These are phyloP conservation scores for Lysandra coridon DNA, from an alignment of 2,888 invertebrate species.

Conservation along the genomic window DNA sequence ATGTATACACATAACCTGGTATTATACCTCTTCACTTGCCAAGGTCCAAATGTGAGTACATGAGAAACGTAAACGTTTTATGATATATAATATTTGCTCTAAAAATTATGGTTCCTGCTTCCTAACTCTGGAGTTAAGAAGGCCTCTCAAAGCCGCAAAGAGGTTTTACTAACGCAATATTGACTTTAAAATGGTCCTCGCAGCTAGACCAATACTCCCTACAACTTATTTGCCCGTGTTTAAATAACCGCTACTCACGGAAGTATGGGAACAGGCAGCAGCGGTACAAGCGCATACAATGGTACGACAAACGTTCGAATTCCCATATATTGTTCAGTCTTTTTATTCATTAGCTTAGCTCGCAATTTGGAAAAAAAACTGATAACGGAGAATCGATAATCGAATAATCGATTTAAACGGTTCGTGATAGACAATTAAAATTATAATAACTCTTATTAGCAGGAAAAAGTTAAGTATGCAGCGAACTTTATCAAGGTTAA, in stretches of 20 bases:
- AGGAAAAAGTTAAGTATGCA: no score
- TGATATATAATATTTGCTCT: not conserved
- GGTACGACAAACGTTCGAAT: slow-evolving; percentile 38
- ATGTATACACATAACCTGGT: no score
- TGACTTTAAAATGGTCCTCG: not conserved
- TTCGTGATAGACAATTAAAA: not conserved
- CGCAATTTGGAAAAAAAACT: not conserved
- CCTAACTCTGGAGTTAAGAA: not conserved
- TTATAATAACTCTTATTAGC: no score
- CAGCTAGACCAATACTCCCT: not conserved
- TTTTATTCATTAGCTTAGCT: not conserved
- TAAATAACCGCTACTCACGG: slow-evolving; percentile 39
- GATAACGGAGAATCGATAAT: not conserved
- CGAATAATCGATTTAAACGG: not conserved
- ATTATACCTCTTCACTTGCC: not conserved
- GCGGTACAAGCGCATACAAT: slow-evolving; percentile 38
- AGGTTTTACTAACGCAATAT: slow-evolving; percentile 7
- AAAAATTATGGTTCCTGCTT: not conserved
- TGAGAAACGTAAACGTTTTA: not conserved
- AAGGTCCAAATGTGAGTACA: not conserved
- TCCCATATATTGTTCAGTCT: slow-evolving; percentile 35
- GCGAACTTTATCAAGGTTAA: no score
- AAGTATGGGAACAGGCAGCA: slow-evolving; percentile 42
- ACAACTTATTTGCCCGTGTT: slow-evolving; percentile 27
- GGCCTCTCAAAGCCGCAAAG: not conserved